Evolutionary conservation across 2,888 invertebrate genomes (phyloP), one percentile per base, ranked within the genome.

Genomic region (Ennomos quercinarius): DNA sequence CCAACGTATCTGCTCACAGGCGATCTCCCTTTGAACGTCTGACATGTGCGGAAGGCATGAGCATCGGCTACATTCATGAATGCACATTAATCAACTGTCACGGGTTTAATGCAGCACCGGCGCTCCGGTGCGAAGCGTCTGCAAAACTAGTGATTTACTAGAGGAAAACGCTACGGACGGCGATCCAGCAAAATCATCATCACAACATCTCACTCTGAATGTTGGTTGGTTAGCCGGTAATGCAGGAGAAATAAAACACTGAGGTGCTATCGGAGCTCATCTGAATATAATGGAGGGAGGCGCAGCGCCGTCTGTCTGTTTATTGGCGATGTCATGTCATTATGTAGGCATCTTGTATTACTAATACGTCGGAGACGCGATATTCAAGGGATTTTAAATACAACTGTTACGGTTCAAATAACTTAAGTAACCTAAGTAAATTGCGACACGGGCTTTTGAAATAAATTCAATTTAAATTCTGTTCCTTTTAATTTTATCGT

Each of bases 201-300:
- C 72, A 74, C 61, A 70, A 80, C 78, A 74, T 76, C 76, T 81
- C 76, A 77, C 76, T 81, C 63, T 46, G 61, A 47, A 49, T 48
- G 55, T 55, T 42, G 48, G 12, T 55, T 43, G 39, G 50, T 47
- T 39, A 40, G 61, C 45, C 13, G 35, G 53, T 48, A 64, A 64
- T 58, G 57, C 50, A 61, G 61, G 47, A 66, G 60, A 64, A 67
- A 62, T 60, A 63, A 61, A 64, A 56, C 59, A 57, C 56, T 61
- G 51, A 50, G 57, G 53, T 57, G 61, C 72, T 79, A 81, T 84
- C 80, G 71, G 72, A 74, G 70, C 87, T 87, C 87, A 89, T 90
- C 86, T 87, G 87, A 88, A 89, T 90, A 90, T 87, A 89, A 90
- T 89, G 82, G 89, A 66, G 69, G 84, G 84, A 80, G 87, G 86